Base-by-base conservation (phyloP, 2,113 vertebrate genomes). In the Pelecanus crispus region DNA sequence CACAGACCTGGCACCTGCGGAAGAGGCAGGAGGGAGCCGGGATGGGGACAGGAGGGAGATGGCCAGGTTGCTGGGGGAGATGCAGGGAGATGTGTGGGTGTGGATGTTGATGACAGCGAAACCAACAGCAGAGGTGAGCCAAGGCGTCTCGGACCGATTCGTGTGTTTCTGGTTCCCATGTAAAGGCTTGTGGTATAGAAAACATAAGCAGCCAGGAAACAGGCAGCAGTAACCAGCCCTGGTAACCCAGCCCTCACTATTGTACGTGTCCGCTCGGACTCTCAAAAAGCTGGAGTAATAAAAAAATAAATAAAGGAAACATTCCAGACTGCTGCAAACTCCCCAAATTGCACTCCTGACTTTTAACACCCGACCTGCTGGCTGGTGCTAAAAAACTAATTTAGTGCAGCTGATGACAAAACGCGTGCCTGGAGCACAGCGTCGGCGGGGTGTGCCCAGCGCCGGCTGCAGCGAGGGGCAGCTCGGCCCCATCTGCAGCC, bases 281-380 rank as follows among this genome's bases (percentile, higher is more conserved):
- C 8, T 67, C 2, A 0, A 38, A 56, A 79, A 74, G 49, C 63
- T 42, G 28, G 45, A 75, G 59, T 34, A 66, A 74, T 88, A 81
- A 90, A 88, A 88, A 92, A 81, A 84, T 29, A 91, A 55, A 95
- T 84, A 68, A 80, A 80, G 65, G 26, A 77, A 42, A 17, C 45
- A 7, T 73, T 63, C 53, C 71, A 90, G 71, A 8, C 79, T 75
- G 74, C 82, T 63, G 61, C 32, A 42, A 78, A 31, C 66, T 72
- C 88, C 89, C 71, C 49, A 50, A 2, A 86, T 59, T 28, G 28
- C 52, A 42, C 91, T 89, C 38, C 44, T 40, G 86, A 45, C 79
- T 95, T 95, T 71, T 71, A 90, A 80, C 79, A 82, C 38, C 71
- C 80, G 66, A 70, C 86, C 90, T 82, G 61, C 58, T 0, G 9